phyloP scores from a whole-genome alignment of 1,140 invertebrate species.

The Temnothorax longispinosus region DNA sequence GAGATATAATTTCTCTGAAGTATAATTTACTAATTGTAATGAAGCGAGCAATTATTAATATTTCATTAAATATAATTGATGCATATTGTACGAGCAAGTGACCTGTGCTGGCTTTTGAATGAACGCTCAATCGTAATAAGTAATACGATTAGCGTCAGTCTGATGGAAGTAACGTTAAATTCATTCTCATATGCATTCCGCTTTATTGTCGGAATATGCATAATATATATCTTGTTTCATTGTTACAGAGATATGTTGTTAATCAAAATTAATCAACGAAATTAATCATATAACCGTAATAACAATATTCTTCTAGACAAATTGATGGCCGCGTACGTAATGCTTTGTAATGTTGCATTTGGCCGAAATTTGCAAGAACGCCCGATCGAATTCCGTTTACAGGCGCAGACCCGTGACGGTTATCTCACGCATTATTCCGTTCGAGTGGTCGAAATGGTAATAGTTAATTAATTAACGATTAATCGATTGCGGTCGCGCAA shows the following conservation, averaged over 20 bases:
- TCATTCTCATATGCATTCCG: neutral
- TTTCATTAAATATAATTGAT: conserved; percentile 24
- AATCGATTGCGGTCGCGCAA: conserved; percentile 47
- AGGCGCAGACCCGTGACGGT: conserved; percentile 27
- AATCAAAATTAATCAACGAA: conserved; percentile 9
- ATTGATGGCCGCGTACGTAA: neutral
- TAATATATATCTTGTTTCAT: neutral
- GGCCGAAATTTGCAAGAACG: neutral
- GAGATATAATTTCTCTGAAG: conserved; percentile 16
- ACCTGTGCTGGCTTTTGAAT: neutral
- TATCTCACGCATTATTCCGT: conserved; percentile 43
- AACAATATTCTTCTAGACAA: conserved; percentile 1
- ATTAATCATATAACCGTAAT: neutral
- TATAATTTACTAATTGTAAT: conserved; percentile 36
- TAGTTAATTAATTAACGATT: conserved; percentile 58
- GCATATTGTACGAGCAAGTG: neutral
- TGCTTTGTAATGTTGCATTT: conserved; percentile 10
- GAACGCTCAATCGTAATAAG: neutral
- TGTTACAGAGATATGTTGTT: neutral
- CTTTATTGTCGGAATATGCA: neutral
- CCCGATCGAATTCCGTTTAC: conserved; percentile 26
- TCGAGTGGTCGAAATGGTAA: conserved; percentile 18
- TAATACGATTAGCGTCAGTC: conserved; percentile 7
- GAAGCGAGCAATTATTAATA: conserved; percentile 31
- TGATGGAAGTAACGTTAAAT: conserved; percentile 29